A percentile compares a stretch with the other conserved stretches of the same genome.
Evolutionary conservation across 2,797 vertebrate genomes (phyloP).

Genomic region (Triplophysa yarkandensis): DNA sequence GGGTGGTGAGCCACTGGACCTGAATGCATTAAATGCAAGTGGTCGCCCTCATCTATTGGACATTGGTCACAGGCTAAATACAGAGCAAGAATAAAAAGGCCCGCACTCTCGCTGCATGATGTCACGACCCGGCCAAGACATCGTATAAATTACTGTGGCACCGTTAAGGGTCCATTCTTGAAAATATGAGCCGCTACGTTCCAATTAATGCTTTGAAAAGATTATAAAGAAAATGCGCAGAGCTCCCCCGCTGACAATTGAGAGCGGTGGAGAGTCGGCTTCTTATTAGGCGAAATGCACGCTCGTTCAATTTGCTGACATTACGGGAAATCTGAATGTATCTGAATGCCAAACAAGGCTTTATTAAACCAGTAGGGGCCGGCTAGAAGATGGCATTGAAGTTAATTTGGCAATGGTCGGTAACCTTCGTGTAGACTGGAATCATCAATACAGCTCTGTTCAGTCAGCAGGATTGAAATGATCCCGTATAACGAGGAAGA

Average conservation of each 20-base stretch:
- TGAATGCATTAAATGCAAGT: constrained; percentile 64
- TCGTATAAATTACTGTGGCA: constrained; percentile 43
- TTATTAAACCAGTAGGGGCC: constrained; percentile 48
- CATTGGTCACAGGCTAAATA: constrained; percentile 55
- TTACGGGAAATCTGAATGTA: constrained; percentile 56
- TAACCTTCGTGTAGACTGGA: constrained; percentile 29
- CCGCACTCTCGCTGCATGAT: constrained; percentile 8
- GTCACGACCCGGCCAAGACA: constrained; percentile 24
- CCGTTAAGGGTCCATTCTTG: constrained; percentile 25
- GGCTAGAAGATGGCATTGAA: constrained; percentile 18
- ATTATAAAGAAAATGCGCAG: constrained; percentile 45
- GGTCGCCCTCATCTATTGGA: constrained; percentile 60
- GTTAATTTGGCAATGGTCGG: constrained; percentile 46
- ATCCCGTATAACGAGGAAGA: constrained; percentile 26
- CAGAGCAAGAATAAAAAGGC: constrained; percentile 12
- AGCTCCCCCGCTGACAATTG: constrained; percentile 46
- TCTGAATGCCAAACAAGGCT: constrained; percentile 58
- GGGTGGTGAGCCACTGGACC: constrained; percentile 72
- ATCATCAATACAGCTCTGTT: constrained; percentile 23
- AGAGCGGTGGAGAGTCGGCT: constrained; percentile 36
- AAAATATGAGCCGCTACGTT: constrained; percentile 43
- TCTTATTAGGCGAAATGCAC: constrained; percentile 52
- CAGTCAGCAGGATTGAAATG: constrained; percentile 9
- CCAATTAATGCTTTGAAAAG: constrained; percentile 54
- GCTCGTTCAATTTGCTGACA: constrained; percentile 46